Conservation (phyloP, 1,140 invertebrate species). For the Chrysomallon squamiferum region DNA sequence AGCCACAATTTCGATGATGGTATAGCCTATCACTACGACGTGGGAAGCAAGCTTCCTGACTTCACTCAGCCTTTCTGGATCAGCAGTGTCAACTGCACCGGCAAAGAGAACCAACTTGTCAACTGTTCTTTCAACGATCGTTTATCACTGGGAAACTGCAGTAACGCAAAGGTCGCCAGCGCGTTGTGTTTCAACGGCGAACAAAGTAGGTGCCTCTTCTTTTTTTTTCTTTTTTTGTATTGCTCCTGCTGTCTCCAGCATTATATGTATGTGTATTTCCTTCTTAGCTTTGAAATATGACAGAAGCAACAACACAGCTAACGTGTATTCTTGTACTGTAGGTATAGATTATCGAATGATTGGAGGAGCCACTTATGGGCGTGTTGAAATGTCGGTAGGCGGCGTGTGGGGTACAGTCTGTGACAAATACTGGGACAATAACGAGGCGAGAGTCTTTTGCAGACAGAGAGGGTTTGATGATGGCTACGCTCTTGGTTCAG, state of each 20-base stretch:
- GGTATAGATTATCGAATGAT: neutral
- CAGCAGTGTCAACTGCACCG: constrained; percentile 40
- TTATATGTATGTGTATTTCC: neutral
- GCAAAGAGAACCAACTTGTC: constrained; percentile 21
- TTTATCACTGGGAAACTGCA: constrained; percentile 28
- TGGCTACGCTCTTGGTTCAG: constrained; percentile 28
- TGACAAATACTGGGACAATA: constrained; percentile 37
- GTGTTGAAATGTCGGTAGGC: constrained; percentile 73
- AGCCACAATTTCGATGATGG: constrained; percentile 30
- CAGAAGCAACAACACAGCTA: neutral
- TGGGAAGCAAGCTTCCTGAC: constrained; percentile 6
- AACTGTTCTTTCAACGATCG: constrained; percentile 33
- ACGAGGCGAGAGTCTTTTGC: constrained; percentile 42
- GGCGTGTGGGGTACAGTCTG: constrained; percentile 54
- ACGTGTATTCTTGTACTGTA: neutral
- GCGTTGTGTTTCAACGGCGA: constrained; percentile 38
- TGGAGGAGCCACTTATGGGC: constrained; percentile 67
- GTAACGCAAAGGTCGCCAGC: constrained; percentile 24
- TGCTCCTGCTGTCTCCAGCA: neutral
- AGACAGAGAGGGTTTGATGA: constrained; percentile 36
- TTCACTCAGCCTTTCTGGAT: constrained; percentile 23
- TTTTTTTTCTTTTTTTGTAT: neutral
- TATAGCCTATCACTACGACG: constrained; percentile 38
- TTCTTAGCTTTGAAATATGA: neutral
- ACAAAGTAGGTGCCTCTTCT: neutral